phyloP scores from a whole-genome alignment of 2,797 vertebrate genomes.

The Rallus crepitans region DNA sequence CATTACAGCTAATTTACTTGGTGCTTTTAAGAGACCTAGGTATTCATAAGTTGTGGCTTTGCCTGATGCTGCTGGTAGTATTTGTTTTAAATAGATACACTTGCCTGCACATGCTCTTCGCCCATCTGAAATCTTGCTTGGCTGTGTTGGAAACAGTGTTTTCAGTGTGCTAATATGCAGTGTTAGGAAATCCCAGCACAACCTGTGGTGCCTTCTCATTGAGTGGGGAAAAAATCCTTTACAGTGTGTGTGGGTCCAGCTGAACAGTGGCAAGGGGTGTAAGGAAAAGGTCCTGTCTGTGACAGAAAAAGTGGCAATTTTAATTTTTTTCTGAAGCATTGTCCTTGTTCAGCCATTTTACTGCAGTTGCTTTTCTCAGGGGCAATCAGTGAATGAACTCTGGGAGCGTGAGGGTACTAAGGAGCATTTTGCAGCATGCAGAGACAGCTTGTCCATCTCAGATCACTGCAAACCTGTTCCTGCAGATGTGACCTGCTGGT shows the following conservation, averaged over 20 bases:
- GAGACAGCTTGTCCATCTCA: background rate
- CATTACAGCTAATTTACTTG: conserved; percentile 51
- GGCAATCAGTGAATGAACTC: background rate
- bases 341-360: background rate
- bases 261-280: background rate
- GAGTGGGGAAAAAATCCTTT: background rate
- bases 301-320: background rate
- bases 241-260: accelerated
- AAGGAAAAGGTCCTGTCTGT: background rate
- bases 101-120: conserved; percentile 55
- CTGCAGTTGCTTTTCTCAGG: background rate
- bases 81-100: conserved; percentile 55
- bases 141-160: background rate
- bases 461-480: background rate
- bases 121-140: conserved; percentile 45
- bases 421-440: background rate
- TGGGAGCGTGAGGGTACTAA: background rate
- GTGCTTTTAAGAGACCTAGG: conserved; percentile 37
- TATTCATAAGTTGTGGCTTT: conserved; percentile 59
- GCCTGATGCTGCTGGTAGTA: conserved; percentile 55
- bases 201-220: background rate
- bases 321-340: background rate
- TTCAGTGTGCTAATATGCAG: background rate
- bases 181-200: background rate
- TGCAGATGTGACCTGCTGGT: background rate